A percentile compares a stretch with the other conserved stretches of the same genome.
phyloP scores from a whole-genome alignment of 2,797 vertebrate genomes.

The Tapera naevia region DNA sequence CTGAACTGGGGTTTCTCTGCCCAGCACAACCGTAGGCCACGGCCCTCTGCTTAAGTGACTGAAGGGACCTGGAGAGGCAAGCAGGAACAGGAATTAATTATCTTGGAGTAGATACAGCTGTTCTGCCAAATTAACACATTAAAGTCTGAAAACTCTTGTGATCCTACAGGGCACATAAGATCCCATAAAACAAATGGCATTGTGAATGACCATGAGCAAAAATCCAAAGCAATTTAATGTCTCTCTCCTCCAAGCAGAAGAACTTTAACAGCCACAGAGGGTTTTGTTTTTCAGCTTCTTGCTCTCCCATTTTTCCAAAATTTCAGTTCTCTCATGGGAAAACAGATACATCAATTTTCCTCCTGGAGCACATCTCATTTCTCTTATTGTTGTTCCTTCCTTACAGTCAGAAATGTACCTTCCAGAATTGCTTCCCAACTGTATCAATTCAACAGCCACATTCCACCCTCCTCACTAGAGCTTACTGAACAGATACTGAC shows the following conservation, averaged over 20 bases:
- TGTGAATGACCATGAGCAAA: rapidly evolving
- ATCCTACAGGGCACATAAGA: not conserved
- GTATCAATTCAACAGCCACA: not conserved
- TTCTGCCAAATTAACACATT: not conserved
- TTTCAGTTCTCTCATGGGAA: not conserved
- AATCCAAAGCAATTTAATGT: not conserved
- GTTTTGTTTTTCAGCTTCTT: not conserved
- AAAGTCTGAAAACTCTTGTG: not conserved
- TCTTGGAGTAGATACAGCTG: rapidly evolving
- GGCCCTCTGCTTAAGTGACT: not conserved
- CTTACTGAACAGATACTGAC: not conserved
- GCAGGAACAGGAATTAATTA: not conserved
- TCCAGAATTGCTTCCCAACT: not conserved
- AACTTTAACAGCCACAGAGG: not conserved
- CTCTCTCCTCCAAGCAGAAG: not conserved
- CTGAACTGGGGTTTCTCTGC: not conserved
- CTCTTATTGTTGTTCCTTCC: not conserved
- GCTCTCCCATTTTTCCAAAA: not conserved
- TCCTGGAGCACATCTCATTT: not conserved
- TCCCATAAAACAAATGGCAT: not conserved
- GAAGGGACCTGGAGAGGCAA: not conserved
- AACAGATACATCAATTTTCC: not conserved
- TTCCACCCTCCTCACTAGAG: not conserved
- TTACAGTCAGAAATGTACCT: not conserved
- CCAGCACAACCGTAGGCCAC: rapidly evolving